Base-by-base conservation (phyloP, 1,140 invertebrate genomes). In the Caenorhabditis inopinata region DNA sequence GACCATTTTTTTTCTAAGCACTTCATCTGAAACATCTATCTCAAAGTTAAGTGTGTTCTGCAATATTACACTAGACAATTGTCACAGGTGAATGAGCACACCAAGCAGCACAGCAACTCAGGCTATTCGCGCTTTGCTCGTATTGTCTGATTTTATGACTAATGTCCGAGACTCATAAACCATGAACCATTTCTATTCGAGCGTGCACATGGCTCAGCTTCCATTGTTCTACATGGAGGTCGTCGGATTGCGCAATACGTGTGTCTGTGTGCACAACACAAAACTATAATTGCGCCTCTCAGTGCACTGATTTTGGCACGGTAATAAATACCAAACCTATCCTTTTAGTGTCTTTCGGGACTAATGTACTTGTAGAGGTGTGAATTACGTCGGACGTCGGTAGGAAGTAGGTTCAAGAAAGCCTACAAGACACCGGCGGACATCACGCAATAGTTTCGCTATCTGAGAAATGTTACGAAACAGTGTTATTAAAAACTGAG, bases 61-160 rank as follows among this genome's bases (percentile, higher is more conserved):
- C n/a, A n/a, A n/a, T n/a, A n/a, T n/a, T n/a, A n/a, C n/a, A n/a
- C n/a, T n/a, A n/a, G n/a, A n/a, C n/a, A n/a, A n/a, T n/a, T n/a
- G n/a, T 42, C n/a, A 38, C 58, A 68, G 58, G 58, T 68, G 58
- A 68, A 12, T 68, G 58, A 11, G n/a, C 58, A 68, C 58, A 38
- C 38, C 27, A 68, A 38, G 32, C 58, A 38, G n/a, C 7, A 18
- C 11, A 68, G 58, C 58, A 68, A 38, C 25, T 51, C 25, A 58
- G 4, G 1, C 21, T 16, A 12, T 29, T 23, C 32, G 4, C 32
- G 35, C 58, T 38, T 42, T 68, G n/a, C 58, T 68, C 58, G 38
- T 68, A 68, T 68, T 68, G 58, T 68, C 58, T 42, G 21, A 68
- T 68, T 68, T 68, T 68, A 68, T 68, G 58, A 68, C 58, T 68